Evolutionary conservation across 2,113 vertebrate genomes (phyloP).

Genomic region (Enhydra lutris): DNA sequence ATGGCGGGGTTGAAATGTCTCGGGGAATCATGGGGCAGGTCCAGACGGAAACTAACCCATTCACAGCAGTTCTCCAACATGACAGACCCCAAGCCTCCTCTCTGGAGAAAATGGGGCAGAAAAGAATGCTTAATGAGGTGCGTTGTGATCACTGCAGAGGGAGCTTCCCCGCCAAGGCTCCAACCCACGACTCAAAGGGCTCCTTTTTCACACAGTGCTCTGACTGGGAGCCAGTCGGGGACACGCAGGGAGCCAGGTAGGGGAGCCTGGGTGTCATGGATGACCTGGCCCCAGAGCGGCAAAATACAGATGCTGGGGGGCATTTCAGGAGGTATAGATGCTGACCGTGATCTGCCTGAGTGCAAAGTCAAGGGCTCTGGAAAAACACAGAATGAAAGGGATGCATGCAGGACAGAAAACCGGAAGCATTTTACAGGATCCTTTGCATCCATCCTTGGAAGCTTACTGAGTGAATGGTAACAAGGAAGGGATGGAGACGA

Average conservation of each 20-base stretch:
- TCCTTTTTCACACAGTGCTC: background rate
- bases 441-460: background rate
- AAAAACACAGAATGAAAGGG: background rate
- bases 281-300: background rate
- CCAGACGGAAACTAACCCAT: background rate
- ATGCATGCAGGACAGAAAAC: background rate
- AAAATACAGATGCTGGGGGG: background rate
- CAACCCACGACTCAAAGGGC: background rate
- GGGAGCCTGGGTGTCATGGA: background rate
- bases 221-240: background rate
- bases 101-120: conserved; percentile 51
- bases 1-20: background rate
- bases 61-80: conserved; percentile 22
- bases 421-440: background rate
- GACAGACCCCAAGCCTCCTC: background rate
- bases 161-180: background rate
- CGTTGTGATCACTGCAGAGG: background rate
- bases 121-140: conserved; percentile 53
- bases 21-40: background rate
- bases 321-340: background rate
- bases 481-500: background rate
- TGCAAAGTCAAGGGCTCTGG: background rate
- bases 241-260: background rate
- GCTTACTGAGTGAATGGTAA: background rate
- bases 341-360: background rate